Conservation (phyloP, 1,140 invertebrate genomes). For the Aculops lycopersici region DNA sequence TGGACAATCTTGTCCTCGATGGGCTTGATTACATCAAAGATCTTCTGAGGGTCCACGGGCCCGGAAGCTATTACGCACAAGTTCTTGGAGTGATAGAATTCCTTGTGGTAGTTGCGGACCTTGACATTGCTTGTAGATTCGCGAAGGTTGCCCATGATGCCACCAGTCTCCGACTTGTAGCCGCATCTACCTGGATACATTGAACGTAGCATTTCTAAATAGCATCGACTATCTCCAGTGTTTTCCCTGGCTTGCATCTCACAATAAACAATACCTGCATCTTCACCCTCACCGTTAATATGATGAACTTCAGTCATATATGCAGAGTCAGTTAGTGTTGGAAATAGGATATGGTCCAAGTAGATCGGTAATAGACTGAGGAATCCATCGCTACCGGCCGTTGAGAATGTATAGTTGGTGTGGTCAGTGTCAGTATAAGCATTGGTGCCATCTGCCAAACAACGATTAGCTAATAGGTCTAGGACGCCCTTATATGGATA, state of each 20-base stretch:
- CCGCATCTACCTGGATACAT: conserved; percentile 46
- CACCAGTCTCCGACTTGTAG: conserved; percentile 49
- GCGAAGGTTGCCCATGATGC: conserved; percentile 45
- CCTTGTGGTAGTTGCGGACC: conserved; percentile 40
- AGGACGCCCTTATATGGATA: conserved; percentile 58
- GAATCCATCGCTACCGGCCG: conserved; percentile 53
- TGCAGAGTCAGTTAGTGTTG: conserved; percentile 38
- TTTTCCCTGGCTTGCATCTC: conserved; percentile 67
- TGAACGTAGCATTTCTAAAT: conserved; percentile 25
- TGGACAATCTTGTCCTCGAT: conserved; percentile 42
- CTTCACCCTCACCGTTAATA: conserved; percentile 45
- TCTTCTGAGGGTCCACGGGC: conserved; percentile 33
- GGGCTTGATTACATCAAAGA: conserved; percentile 33
- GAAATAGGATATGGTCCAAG: conserved; percentile 55
- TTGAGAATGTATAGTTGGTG: conserved; percentile 56
- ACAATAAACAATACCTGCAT: conserved; percentile 68
- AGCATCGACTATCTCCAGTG: conserved; percentile 28
- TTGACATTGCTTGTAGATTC: conserved; percentile 43
- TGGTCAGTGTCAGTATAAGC: conserved; percentile 50
- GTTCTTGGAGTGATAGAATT: conserved; percentile 68
- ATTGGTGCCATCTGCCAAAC: conserved; percentile 59
- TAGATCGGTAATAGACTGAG: conserved; percentile 57
- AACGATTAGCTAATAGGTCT: conserved; percentile 53
- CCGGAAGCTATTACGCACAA: conserved; percentile 48
- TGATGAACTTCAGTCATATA: conserved; percentile 72